Conservation (phyloP, 1,140 invertebrate genomes). For the Palaemon carinicauda region DNA sequence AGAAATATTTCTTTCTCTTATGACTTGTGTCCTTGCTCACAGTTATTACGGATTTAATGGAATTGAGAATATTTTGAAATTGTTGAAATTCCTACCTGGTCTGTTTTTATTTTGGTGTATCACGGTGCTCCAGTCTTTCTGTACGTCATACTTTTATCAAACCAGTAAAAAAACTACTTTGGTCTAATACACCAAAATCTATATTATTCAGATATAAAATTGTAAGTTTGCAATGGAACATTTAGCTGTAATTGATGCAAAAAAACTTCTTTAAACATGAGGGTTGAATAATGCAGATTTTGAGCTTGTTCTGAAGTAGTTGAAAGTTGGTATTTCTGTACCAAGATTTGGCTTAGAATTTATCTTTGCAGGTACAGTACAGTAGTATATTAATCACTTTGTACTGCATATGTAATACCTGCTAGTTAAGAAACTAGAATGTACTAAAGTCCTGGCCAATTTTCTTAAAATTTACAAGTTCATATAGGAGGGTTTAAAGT, state of each 20-base stretch:
- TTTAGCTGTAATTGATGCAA: too few relatives aligned
- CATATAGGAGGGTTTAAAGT: conserved; percentile 38
- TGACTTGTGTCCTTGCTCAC: too few relatives aligned
- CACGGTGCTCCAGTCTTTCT: conserved; percentile 39
- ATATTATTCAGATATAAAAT: too few relatives aligned
- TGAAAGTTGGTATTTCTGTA: neutral
- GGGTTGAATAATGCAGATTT: too few relatives aligned
- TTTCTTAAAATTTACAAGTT: conserved; percentile 37
- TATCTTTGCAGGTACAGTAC: neutral
- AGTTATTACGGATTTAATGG: neutral
- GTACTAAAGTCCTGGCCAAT: conserved; percentile 21
- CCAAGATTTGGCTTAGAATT: conserved; percentile 17
- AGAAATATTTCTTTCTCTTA: neutral
- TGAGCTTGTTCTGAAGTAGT: too few relatives aligned
- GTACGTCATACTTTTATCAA: neutral
- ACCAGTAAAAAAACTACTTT: too few relatives aligned
- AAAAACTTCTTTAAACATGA: too few relatives aligned
- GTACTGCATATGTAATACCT: conserved; percentile 16
- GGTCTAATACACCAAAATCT: too few relatives aligned
- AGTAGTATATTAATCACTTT: neutral
- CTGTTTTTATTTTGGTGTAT: conserved; percentile 29
- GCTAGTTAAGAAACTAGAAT: neutral
- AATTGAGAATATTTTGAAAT: neutral
- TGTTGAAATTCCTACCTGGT: neutral
- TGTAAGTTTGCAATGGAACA: too few relatives aligned